Evolutionary conservation across 1,140 invertebrate species (phyloP).

Genomic region (Brachionus angularis): DNA sequence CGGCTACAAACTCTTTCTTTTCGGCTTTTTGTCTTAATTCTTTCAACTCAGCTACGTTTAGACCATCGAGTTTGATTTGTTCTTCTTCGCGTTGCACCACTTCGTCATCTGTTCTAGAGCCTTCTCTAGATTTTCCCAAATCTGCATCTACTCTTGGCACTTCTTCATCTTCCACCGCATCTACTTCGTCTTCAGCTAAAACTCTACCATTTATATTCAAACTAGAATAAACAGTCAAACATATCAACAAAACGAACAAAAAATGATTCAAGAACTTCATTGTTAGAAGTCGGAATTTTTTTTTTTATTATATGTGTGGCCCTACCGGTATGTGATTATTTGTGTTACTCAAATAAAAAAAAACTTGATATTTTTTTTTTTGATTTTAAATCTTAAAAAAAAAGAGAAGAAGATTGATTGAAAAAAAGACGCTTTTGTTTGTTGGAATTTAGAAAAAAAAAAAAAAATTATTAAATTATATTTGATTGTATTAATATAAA

Average conservation of each 20-base stretch:
- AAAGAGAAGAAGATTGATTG: too few species aligned
- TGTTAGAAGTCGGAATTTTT: background rate
- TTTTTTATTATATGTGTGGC: background rate
- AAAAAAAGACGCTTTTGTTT: too few species aligned
- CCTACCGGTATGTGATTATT: too few species aligned
- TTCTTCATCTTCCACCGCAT: slow-evolving; percentile 47
- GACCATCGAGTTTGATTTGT: slow-evolving; percentile 88
- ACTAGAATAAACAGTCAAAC: too few species aligned
- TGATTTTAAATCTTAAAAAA: too few species aligned
- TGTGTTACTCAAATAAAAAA: too few species aligned
- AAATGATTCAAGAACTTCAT: background rate
- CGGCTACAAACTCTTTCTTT: slow-evolving; percentile 85
- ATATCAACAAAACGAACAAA: background rate
- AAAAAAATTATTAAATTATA: too few species aligned
- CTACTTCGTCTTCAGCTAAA: slow-evolving; percentile 45
- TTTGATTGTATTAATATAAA: too few species aligned
- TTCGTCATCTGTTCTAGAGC: slow-evolving; percentile 68
- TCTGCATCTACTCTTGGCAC: slow-evolving; percentile 65
- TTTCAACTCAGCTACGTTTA: slow-evolving; percentile 84
- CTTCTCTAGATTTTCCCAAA: slow-evolving; percentile 73
- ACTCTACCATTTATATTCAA: background rate
- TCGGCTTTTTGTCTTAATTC: slow-evolving; percentile 84
- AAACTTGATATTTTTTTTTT: too few species aligned
- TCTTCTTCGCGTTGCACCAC: slow-evolving; percentile 76
- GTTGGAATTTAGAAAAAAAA: too few species aligned